Evolutionary conservation across 2,888 invertebrate species (phyloP).

Genomic region (Cecidostiba fungosa): DNA sequence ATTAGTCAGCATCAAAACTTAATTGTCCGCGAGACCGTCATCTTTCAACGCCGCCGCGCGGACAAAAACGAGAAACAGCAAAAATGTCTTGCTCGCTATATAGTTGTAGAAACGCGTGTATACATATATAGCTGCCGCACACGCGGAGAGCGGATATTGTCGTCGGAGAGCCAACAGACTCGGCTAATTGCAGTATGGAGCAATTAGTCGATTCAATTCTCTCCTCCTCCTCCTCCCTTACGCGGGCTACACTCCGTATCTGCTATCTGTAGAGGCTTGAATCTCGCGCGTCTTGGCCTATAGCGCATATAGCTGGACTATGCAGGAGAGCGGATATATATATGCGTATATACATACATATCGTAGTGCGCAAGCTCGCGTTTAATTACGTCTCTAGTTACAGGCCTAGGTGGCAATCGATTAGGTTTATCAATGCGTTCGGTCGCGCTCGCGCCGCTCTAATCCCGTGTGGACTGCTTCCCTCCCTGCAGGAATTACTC

Average conservation of each 20-base stretch:
- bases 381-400: slow-evolving; percentile 59
- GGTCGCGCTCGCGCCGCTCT: slow-evolving; percentile 27
- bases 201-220: slow-evolving; percentile 63
- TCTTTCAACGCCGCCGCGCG: slow-evolving; percentile 19
- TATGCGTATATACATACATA: too few species aligned
- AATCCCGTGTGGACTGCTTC: slow-evolving; percentile 29
- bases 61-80: background rate
- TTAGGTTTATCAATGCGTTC: slow-evolving; percentile 63
- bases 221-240: background rate
- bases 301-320: too few species aligned
- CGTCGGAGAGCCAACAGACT: slow-evolving; percentile 58
- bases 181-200: slow-evolving; percentile 59
- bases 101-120: background rate
- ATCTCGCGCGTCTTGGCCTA: slow-evolving; percentile 19
- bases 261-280: slow-evolving; percentile 19
- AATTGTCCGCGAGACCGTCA: slow-evolving; percentile 1
- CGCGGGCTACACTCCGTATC: background rate
- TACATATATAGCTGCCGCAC: background rate
- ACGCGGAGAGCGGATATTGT: slow-evolving; percentile 54
- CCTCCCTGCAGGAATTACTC: slow-evolving; percentile 44
- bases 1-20: slow-evolving; percentile 50
- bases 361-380: background rate
- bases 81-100: background rate
- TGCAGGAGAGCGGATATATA: background rate
- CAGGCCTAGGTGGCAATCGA: slow-evolving; percentile 59